Evolutionary conservation across 2,888 invertebrate species (phyloP), one percentile per base, ranked within the genome.

Genomic region (Tholera decimalis): DNA sequence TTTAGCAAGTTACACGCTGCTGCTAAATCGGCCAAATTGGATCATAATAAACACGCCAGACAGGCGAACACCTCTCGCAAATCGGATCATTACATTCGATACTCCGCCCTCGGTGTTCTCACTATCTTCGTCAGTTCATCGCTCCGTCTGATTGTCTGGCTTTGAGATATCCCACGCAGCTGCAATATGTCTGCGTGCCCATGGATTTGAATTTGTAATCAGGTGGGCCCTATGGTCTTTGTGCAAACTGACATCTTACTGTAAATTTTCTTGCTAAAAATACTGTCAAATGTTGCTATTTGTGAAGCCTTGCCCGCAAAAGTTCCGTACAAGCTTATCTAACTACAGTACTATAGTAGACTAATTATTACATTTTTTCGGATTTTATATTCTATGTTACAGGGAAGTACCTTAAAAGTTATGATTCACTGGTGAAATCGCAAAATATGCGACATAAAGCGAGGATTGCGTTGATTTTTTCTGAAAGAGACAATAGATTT

Each of bases 91-190:
- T 71, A 15, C 22, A 71, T 60, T 71, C 3, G 0, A 26, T 28
- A 6, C 35, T 35, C 4, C 7, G 15, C 15, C 18, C 62, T 71
- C 35, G 9, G n/a, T 5, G 22, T 71, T 71, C 28, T 4, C 13
- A 20, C 18, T 33, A 41, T 24, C 18, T 60, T 61, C 9, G n/a
- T 71, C 15, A 30, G 64, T 64, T 64, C 35, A 72, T 61, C 20
- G 62, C 62, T 20, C 61, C 15, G 71, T 59, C 41, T 71, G 71
- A 20, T n/a, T 33, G 72, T 61, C 43, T 64, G 61, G 41, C 18
- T 35, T 18, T 8, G 7, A 35, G 20, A 60, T 59, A 26, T 35
- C n/a, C 57, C 7, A 28, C 18, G 24, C 28, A 43, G 20, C 41
- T 70, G n/a, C n/a, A n/a, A n/a, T n/a, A n/a, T n/a, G n/a, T n/a